These are phyloP conservation scores for Tyrophagus putrescentiae DNA, from an alignment of 1,140 invertebrate species.

Conservation along the genomic window DNA sequence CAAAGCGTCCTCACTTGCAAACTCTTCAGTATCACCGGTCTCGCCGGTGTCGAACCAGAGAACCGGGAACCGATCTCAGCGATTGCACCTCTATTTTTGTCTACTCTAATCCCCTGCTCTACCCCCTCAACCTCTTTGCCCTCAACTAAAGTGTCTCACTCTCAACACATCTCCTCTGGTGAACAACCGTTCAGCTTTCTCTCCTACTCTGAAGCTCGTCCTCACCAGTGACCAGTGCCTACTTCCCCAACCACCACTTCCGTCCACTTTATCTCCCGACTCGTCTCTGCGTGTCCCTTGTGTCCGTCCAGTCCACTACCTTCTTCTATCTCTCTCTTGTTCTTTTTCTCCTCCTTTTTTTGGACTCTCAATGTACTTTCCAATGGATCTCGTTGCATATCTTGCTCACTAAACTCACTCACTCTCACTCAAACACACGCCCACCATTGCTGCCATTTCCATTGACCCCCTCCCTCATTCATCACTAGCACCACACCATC, in stretches of 20 bases:
- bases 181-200: neutral
- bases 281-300: neutral
- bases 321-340: neutral
- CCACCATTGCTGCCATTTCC: neutral
- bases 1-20: too few species aligned
- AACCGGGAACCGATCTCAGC: slow-evolving; percentile 9
- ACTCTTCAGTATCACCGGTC: too few species aligned
- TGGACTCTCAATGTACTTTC: too few species aligned
- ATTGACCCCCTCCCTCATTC: neutral
- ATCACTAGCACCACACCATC: neutral
- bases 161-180: neutral
- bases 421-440: too few species aligned
- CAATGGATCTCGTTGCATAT: neutral
- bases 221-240: slow-evolving; percentile 9
- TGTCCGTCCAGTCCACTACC: neutral
- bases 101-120: neutral
- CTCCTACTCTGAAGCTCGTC: neutral
- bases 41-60: neutral
- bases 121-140: neutral
- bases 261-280: neutral
- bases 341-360: too few species aligned
- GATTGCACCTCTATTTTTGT: neutral
- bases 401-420: too few species aligned
- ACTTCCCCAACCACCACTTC: neutral
- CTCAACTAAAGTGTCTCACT: neutral